A percentile compares a stretch with the other conserved stretches of the same genome.
phyloP scores from a whole-genome alignment of 30 jellyfish, hydroid and myxozoan species.

The Aurelia aurita region DNA sequence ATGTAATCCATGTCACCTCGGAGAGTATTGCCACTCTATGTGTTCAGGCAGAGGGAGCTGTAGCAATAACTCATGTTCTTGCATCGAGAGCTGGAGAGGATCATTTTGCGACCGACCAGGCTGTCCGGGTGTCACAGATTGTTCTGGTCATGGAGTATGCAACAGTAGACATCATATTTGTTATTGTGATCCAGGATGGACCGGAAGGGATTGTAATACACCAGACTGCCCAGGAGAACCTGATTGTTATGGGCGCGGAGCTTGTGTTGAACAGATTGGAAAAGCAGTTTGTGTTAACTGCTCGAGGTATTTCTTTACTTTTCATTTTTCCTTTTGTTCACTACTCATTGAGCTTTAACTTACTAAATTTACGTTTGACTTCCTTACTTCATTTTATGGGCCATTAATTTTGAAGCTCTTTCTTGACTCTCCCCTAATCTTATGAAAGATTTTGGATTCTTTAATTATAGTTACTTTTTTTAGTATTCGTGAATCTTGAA shows the following conservation, averaged over 20 bases:
- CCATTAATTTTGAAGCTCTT: too few relatives aligned
- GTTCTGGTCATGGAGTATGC: conserved; percentile 74
- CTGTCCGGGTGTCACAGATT: conserved; percentile 71
- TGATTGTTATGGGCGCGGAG: conserved; percentile 67
- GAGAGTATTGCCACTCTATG: conserved; percentile 58
- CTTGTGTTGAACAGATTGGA: conserved; percentile 46
- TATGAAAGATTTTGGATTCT: too few relatives aligned
- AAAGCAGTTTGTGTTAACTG: conserved; percentile 65
- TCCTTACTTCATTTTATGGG: too few relatives aligned
- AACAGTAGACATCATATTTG: conserved; percentile 65
- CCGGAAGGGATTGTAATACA: conserved; percentile 65
- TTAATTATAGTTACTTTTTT: too few relatives aligned
- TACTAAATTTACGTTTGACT: too few relatives aligned
- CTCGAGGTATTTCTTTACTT: conserved; percentile 24
- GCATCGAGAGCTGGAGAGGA: conserved; percentile 70
- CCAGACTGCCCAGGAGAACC: conserved; percentile 85
- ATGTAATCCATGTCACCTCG: conserved; percentile 50
- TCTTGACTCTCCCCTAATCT: too few relatives aligned
- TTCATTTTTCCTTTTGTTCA: too few relatives aligned
- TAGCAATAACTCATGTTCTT: conserved; percentile 36
- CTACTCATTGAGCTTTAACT: too few relatives aligned
- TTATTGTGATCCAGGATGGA: conserved; percentile 75
- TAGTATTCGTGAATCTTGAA: too few relatives aligned
- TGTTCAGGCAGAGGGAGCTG: conserved; percentile 68
- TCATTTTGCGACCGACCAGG: conserved; percentile 61